These are phyloP conservation scores for Netelia inedita DNA, from an alignment of 2,888 invertebrate species.

Conservation along the genomic window DNA sequence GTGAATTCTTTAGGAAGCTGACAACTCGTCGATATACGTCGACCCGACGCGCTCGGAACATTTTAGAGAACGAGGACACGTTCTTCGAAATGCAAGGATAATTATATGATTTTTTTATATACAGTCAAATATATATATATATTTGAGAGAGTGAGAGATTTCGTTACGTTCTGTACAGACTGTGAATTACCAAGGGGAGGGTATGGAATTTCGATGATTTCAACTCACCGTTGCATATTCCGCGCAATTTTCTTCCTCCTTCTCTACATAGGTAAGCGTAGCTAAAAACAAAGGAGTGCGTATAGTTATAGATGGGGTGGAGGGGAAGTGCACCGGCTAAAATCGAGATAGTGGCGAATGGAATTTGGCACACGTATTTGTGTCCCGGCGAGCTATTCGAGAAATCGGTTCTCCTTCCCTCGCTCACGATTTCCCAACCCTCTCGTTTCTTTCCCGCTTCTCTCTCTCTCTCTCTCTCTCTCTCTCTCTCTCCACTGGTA, in stretches of 20 bases:
- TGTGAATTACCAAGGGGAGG: neutral
- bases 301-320: neutral
- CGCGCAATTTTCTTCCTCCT: conserved; percentile 38
- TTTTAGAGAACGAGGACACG: neutral
- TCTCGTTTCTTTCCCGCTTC: neutral
- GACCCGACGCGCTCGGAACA: conserved; percentile 49
- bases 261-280: neutral
- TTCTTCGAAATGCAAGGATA: neutral
- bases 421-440: no score
- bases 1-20: conserved; percentile 56
- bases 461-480: neutral
- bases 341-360: conserved; percentile 50
- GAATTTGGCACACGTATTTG: conserved; percentile 58
- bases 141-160: neutral
- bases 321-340: conserved; percentile 30
- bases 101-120: neutral
- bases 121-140: neutral
- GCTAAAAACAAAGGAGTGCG: no score
- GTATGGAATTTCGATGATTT: conserved; percentile 34
- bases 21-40: conserved; percentile 21
- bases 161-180: neutral
- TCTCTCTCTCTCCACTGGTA: neutral
- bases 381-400: conserved; percentile 45
- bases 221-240: conserved; percentile 37
- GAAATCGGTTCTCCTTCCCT: conserved; percentile 11